Percentiles rank a stretch among this genome's conserved stretches.
These are phyloP conservation scores for Oligia fasciuncula DNA, from an alignment of 2,888 invertebrate genomes.

Conservation along the genomic window DNA sequence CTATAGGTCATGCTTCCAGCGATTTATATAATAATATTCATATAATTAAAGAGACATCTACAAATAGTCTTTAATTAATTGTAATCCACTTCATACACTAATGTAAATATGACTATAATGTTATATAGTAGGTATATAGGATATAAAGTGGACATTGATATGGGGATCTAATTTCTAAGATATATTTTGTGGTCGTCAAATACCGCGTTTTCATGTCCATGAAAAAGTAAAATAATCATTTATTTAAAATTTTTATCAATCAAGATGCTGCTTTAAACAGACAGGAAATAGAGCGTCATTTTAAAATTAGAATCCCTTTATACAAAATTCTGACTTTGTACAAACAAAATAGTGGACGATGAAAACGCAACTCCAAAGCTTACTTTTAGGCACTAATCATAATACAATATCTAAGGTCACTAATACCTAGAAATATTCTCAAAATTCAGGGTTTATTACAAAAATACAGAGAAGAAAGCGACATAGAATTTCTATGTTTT, in stretches of 20 bases:
- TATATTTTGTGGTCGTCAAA: constrained; percentile 50
- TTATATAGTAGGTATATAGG: constrained; percentile 24
- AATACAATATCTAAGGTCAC: constrained; percentile 50
- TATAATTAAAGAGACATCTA: constrained; percentile 55
- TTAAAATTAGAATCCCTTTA: background rate
- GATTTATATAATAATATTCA: constrained; percentile 42
- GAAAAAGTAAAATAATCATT: background rate
- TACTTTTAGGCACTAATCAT: constrained; percentile 62
- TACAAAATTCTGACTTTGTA: background rate
- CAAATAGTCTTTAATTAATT: constrained; percentile 64
- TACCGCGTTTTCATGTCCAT: constrained; percentile 39
- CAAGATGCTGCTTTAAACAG: background rate
- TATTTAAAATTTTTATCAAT: background rate
- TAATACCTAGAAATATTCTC: constrained; percentile 45
- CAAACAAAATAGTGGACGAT: background rate
- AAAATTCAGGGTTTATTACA: constrained; percentile 39
- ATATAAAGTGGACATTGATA: constrained; percentile 64
- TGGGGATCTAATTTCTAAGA: constrained; percentile 56
- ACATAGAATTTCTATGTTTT: constrained; percentile 26
- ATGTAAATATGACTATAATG: constrained; percentile 54
- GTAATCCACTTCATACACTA: constrained; percentile 57
- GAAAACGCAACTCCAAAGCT: constrained; percentile 56
- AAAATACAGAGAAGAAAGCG: constrained; percentile 42
- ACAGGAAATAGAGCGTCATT: background rate
- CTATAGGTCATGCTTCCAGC: constrained; percentile 64